Evolutionary conservation across 2,888 invertebrate species (phyloP).

Genomic region (Gymnosoma rotundatum): DNA sequence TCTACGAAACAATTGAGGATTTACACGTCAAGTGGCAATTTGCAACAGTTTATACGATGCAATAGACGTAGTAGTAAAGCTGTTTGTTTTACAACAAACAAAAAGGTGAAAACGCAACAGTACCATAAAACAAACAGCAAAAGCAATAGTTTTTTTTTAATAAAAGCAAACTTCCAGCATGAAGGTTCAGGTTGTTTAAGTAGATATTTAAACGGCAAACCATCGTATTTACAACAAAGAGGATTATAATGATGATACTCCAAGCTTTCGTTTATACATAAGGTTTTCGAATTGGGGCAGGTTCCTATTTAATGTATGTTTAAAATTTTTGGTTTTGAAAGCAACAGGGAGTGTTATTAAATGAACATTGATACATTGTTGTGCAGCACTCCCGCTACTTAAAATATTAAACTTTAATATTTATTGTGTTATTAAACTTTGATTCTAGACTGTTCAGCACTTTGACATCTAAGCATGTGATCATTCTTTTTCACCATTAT

Average conservation of each 20-base stretch:
- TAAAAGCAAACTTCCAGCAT: slow-evolving; percentile 41
- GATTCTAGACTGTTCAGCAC: no score
- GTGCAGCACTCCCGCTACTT: no score
- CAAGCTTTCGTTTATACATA: no score
- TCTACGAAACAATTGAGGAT: slow-evolving; percentile 52
- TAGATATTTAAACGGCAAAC: slow-evolving; percentile 44
- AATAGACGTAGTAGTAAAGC: background rate
- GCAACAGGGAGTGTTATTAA: no score
- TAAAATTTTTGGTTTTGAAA: no score
- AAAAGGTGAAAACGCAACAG: background rate
- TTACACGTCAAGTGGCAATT: slow-evolving; percentile 66
- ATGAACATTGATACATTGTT: no score
- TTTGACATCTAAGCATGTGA: no score
- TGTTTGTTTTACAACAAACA: slow-evolving; percentile 17
- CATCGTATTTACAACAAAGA: slow-evolving; percentile 52
- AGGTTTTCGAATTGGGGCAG: no score
- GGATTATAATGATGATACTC: slow-evolving; percentile 54
- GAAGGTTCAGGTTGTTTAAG: slow-evolving; percentile 40
- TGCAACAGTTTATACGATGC: slow-evolving; percentile 50
- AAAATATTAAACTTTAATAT: no score
- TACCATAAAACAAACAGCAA: background rate
- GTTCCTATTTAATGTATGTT: no score
- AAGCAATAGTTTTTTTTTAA: slow-evolving; percentile 22
- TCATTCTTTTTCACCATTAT: no score
- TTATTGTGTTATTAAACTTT: no score